These are phyloP conservation scores for Varanus salvator DNA, from an alignment of 2,113 vertebrate genomes.

Conservation along the genomic window DNA sequence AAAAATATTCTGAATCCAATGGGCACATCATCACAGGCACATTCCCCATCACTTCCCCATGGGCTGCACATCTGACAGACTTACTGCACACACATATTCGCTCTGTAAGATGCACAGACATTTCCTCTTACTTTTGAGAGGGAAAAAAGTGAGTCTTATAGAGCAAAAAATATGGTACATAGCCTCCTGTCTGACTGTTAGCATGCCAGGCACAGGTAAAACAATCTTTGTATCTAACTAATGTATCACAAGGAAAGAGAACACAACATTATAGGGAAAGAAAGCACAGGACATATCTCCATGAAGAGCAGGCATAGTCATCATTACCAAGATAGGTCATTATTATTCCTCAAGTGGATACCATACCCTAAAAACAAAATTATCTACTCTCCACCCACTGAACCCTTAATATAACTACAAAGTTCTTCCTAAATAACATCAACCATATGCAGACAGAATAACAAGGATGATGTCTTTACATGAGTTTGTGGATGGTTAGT, in stretches of 20 bases:
- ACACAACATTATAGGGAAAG: neutral
- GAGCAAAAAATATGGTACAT: too few species aligned
- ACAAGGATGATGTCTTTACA: neutral
- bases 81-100: too few species aligned
- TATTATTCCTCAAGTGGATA: neutral
- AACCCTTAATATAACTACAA: neutral
- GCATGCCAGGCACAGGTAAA: neutral
- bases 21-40: too few species aligned
- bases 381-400: too few species aligned
- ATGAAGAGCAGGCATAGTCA: neutral
- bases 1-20: too few species aligned
- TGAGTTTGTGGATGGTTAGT: too few species aligned
- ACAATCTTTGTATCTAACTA: neutral
- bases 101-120: too few species aligned
- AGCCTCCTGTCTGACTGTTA: neutral
- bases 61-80: too few species aligned
- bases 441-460: neutral
- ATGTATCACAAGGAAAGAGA: neutral
- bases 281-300: neutral
- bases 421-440: neutral
- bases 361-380: neutral
- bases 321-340: neutral
- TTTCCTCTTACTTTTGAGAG: too few species aligned
- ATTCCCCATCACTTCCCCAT: too few species aligned
- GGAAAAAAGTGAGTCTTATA: too few species aligned